These are phyloP conservation scores for Arrhamphus sclerolepis DNA, from an alignment of 2,797 vertebrate genomes.

Conservation along the genomic window DNA sequence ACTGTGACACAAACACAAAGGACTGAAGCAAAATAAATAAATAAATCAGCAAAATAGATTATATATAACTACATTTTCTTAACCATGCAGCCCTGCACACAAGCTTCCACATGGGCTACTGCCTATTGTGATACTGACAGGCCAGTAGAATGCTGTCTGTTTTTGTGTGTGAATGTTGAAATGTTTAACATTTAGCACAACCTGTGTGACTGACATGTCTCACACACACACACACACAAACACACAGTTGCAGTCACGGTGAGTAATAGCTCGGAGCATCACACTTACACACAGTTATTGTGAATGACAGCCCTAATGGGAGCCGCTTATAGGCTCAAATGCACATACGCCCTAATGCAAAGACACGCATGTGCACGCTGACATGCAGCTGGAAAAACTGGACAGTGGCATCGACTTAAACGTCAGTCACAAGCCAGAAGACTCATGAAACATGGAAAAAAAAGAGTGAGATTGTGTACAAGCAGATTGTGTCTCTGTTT, in stretches of 20 bases:
- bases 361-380: conserved; percentile 20
- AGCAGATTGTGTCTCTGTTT: not conserved
- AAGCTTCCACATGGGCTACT: conserved; percentile 20
- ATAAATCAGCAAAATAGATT: conserved; percentile 27
- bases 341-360: conserved; percentile 13
- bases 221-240: conserved; percentile 22
- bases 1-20: conserved; percentile 37
- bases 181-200: conserved; percentile 73
- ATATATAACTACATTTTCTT: conserved; percentile 45
- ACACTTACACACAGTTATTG: conserved; percentile 22
- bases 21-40: conserved; percentile 27
- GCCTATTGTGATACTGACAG: conserved; percentile 69
- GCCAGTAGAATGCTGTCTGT: conserved; percentile 60
- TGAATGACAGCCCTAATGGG: conserved; percentile 34
- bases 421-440: conserved; percentile 38
- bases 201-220: conserved; percentile 55
- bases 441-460: conserved; percentile 6
- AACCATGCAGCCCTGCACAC: conserved; percentile 31
- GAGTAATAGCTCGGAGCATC: conserved; percentile 27
- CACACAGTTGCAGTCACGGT: conserved; percentile 5
- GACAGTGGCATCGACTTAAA: conserved; percentile 22
- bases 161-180: conserved; percentile 58
- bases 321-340: conserved; percentile 23
- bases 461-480: not conserved
- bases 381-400: conserved; percentile 18